Evolutionary conservation across 2,113 vertebrate genomes (phyloP), one percentile per base, ranked within the genome.

Genomic region (Rana temporaria): DNA sequence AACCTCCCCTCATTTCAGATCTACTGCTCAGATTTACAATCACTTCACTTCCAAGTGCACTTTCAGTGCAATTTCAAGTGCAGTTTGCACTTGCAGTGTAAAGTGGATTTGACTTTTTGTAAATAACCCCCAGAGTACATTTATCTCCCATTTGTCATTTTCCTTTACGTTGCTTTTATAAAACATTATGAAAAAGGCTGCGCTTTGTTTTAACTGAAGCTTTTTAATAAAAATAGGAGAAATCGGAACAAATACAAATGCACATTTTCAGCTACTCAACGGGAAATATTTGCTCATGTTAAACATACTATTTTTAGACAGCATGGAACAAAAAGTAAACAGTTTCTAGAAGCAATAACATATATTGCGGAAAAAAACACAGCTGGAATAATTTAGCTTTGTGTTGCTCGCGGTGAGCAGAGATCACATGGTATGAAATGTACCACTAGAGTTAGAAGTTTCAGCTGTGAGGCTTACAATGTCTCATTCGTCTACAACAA

Each of bases 241-340:
- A 34, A 32, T 48, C 11, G 2, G 59, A 22, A 59, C 38, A 30
- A 74, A 74, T 60, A 38, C 20, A 20, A 60, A 59, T 19, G 8
- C 8, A 20, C 24, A 59, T 56, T 74, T 19, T 32, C 26, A 22
- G 24, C 26, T 48, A 48, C 42, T 12, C 42, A 48, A 16, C n/a
- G 34, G 71, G 30, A 60, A 38, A 22, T 32, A 74, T 74, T 74
- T 74, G 24, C 32, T 74, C 71, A 20, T 32, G 16, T 74, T n/a
- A n/a, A 6, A 60, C 57, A 32, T n/a, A 38, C 71, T 60, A 60
- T 32, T 74, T 56, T 74, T 38, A n/a, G 30, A 60, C 20, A 59
- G 34, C 32, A 26, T 20, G 32, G 71, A 74, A 74, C 55, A 74
- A 30, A 74, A 74, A 74, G 26, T 60, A 74, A 74, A 74, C 71